Conservation (phyloP, 2,888 invertebrate genomes). For the Cetonia aurata region DNA sequence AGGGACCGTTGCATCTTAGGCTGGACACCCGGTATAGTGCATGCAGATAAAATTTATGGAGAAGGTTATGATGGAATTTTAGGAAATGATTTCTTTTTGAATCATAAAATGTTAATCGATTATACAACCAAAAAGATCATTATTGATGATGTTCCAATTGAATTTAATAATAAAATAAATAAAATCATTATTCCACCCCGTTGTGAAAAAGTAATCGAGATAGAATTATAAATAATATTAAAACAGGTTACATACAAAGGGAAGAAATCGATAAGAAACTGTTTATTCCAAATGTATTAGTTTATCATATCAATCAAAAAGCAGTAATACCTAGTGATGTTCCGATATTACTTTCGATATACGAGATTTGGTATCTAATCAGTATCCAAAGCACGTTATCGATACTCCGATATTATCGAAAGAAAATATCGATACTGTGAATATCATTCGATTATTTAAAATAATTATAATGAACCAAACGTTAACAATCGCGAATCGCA, state of each 20-base stretch:
- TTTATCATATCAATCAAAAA: neutral
- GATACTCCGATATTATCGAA: no score
- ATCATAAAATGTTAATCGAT: constrained; percentile 13
- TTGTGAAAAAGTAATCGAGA: neutral
- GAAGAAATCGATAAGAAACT: neutral
- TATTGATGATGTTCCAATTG: constrained; percentile 1
- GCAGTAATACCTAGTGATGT: no score
- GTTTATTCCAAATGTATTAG: constrained; percentile 6
- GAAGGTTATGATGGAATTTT: constrained; percentile 14
- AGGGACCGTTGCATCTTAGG: no score
- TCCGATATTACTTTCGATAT: no score
- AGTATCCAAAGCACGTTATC: no score
- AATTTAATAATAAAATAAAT: constrained; percentile 11
- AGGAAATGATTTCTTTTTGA: constrained; percentile 17
- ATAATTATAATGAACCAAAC: no score
- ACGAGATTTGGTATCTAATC: no score
- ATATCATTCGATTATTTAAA: no score
- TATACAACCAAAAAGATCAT: constrained; percentile 10
- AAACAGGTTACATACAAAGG: neutral
- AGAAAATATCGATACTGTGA: no score
- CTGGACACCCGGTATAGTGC: no score
- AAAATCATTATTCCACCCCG: constrained; percentile 1
- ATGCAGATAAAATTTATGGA: constrained; percentile 1
- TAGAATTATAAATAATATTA: neutral
- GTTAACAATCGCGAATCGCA: no score